Evolutionary conservation across 1,140 invertebrate genomes (phyloP), one percentile per base, ranked within the genome.

Genomic region (Diachasma alloeum): DNA sequence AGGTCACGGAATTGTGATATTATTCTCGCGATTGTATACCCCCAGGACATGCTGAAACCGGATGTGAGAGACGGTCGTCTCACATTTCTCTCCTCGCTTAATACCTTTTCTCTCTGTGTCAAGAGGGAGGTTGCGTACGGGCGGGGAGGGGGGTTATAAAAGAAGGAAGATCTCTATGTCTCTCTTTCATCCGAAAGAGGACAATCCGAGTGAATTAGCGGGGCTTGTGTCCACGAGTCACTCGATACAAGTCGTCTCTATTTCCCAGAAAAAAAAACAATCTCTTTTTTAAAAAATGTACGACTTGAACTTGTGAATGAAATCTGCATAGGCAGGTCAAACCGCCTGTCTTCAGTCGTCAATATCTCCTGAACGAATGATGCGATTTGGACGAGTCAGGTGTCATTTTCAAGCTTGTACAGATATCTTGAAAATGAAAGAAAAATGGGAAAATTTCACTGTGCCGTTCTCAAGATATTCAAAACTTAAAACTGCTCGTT

Each of bases 11-110:
- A 63, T 63, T 31, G 59, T 63, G 22, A 63, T 63, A 19, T 63
- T 63, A 63, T 63, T 63, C 59, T 10, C 15, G 59, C 24, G 59
- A 63, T 63, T 63, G 59, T 63, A 63, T 63, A 26, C 59, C 59
- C 59, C 22, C 22, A 26, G 59, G 59, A 63, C 24, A 63, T n/a
- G 11, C 19, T 63, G 48, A 63, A 68, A 39, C 66, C 66, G 66
- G 66, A 68, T 68, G 66, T 68, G 31, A 68, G 66, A 37, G 13
- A 37, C 66, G 22, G 59, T 66, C 59, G 66, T 68, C 26, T 68
- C 66, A 68, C 66, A 39, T 68, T 68, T 68, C 66, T 68, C 66
- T 68, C 66, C 66, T 68, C 66, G 66, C 36, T 68, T 68, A n/a
- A n/a, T n/a, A 68, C 66, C 66, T 68, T 68, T 68, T 68, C 66